phyloP scores from a whole-genome alignment of 2,113 vertebrate genomes.

The Synodontis membranacea region DNA sequence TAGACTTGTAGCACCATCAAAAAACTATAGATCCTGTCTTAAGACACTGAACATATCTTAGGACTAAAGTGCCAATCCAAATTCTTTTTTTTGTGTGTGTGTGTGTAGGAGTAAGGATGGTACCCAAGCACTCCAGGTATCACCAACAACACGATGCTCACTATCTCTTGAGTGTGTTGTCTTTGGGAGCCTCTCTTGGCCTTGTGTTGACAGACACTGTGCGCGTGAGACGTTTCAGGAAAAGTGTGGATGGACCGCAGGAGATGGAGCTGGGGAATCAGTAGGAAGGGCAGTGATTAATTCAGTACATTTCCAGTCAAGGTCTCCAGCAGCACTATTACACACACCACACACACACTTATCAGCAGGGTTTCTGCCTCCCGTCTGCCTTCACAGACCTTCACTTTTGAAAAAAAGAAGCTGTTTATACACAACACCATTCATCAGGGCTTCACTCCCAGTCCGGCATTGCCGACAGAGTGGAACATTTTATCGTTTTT shows the following conservation, averaged over 20 bases:
- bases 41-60: background rate
- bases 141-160: constrained; percentile 39
- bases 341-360: background rate
- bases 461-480: constrained; percentile 2
- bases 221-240: constrained; percentile 68
- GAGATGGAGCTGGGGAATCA: constrained; percentile 33
- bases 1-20: background rate
- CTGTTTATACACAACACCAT: constrained; percentile 2
- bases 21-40: background rate
- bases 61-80: background rate
- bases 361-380: constrained; percentile 22
- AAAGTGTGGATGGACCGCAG: constrained; percentile 64
- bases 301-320: background rate
- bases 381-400: constrained; percentile 2
- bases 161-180: constrained; percentile 60
- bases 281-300: constrained; percentile 36
- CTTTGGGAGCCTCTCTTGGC: constrained; percentile 51
- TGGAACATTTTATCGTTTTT: constrained; percentile 13
- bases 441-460: constrained; percentile 16
- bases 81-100: background rate
- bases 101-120: background rate
- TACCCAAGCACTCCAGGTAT: constrained; percentile 49
- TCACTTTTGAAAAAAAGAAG: constrained; percentile 19
- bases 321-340: constrained; percentile 9
- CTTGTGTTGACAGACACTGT: constrained; percentile 15